Conservation (phyloP, 2,113 vertebrate species). For the Embiotoca jacksoni region DNA sequence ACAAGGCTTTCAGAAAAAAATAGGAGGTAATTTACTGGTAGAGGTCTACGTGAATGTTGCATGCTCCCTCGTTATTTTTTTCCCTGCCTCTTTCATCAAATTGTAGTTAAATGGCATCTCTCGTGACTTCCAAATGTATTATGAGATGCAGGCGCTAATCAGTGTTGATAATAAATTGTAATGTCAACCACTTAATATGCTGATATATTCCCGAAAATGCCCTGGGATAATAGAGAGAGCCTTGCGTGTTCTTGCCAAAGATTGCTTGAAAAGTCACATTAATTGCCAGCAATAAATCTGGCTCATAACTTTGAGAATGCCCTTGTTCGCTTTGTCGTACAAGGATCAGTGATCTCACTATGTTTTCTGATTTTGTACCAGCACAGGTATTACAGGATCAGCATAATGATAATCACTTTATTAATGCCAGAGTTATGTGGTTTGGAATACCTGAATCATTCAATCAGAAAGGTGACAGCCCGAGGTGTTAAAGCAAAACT, state of each 20-base stretch:
- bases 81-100: conserved; percentile 43
- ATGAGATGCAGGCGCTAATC: conserved; percentile 41
- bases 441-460: background rate
- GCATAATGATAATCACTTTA: conserved; percentile 26
- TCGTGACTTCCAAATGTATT: conserved; percentile 47
- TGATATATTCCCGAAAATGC: conserved; percentile 47
- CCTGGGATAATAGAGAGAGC: conserved; percentile 33
- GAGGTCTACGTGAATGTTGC: conserved; percentile 18
- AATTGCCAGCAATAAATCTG: conserved; percentile 57
- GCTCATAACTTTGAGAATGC: conserved; percentile 50
- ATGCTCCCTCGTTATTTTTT: conserved; percentile 14
- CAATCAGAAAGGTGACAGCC: background rate
- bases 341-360: conserved; percentile 25
- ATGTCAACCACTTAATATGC: conserved; percentile 55
- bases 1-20: conserved; percentile 30
- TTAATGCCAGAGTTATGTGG: background rate
- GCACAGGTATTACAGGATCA: conserved; percentile 34
- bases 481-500: background rate
- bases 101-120: conserved; percentile 44
- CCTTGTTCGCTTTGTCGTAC: conserved; percentile 41
- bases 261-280: conserved; percentile 53
- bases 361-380: conserved; percentile 12
- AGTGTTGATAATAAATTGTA: conserved; percentile 59
- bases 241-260: conserved; percentile 41
- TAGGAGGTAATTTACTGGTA: conserved; percentile 2